These are phyloP conservation scores for Drosophila melanocephala DNA, from an alignment of 2,888 invertebrate species.

Conservation along the genomic window DNA sequence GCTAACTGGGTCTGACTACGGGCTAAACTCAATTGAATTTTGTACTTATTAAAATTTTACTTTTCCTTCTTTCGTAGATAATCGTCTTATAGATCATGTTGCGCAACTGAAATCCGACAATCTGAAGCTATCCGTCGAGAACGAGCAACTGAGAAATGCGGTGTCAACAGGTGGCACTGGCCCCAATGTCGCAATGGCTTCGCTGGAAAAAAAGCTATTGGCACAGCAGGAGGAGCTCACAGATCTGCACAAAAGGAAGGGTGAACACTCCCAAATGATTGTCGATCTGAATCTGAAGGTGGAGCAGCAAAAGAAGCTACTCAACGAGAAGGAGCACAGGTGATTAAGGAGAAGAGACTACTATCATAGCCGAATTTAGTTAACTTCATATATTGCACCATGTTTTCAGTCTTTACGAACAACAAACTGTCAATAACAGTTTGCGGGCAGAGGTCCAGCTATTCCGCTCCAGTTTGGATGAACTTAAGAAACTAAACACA, in stretches of 20 bases:
- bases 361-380: not conserved
- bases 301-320: conserved; percentile 93
- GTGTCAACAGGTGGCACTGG: conserved; percentile 86
- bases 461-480: conserved; percentile 90
- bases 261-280: conserved; percentile 97
- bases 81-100: conserved; percentile 93
- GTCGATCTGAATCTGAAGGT: conserved; percentile 94
- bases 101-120: conserved; percentile 93
- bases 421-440: conserved; percentile 88
- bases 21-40: not conserved
- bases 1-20: not conserved
- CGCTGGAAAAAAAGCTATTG: conserved; percentile 94
- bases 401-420: conserved; percentile 89
- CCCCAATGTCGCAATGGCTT: conserved; percentile 88
- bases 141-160: conserved; percentile 91
- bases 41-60: conserved; percentile 9
- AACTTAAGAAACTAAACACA: conserved; percentile 94
- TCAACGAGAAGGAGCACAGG: conserved; percentile 91
- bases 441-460: conserved; percentile 91
- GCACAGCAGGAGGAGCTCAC: conserved; percentile 97
- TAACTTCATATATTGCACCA: not conserved
- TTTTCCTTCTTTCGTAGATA: conserved; percentile 88
- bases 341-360: conserved; percentile 78
- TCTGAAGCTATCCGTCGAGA: conserved; percentile 93
- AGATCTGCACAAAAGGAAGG: conserved; percentile 93